phyloP scores from a whole-genome alignment of 2,888 invertebrate genomes.

The Eupithecia abbreviata region DNA sequence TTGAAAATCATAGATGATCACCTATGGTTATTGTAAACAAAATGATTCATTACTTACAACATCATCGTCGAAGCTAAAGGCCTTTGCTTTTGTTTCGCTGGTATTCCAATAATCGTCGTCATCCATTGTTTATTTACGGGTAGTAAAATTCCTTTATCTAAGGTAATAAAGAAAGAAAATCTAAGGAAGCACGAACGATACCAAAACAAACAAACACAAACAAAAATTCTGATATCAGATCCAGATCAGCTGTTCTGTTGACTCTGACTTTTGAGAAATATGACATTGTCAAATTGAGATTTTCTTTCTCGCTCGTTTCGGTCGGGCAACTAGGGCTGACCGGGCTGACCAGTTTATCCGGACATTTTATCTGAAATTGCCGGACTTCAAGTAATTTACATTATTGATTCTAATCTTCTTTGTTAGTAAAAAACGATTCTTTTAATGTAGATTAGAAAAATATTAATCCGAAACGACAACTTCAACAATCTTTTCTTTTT shows the following conservation, averaged over 20 bases:
- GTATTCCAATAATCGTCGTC: slow-evolving; percentile 91
- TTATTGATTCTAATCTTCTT: too few relatives aligned
- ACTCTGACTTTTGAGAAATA: background rate
- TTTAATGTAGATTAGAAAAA: background rate
- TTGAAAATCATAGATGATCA: too few relatives aligned
- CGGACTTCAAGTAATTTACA: background rate
- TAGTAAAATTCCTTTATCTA: background rate
- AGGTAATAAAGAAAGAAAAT: background rate
- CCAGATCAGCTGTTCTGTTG: background rate
- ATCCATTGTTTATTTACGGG: slow-evolving; percentile 44
- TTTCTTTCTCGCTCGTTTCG: background rate
- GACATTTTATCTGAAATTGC: background rate
- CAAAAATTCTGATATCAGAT: background rate
- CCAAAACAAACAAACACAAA: slow-evolving; percentile 1
- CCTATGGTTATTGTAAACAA: background rate
- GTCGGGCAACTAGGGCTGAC: background rate
- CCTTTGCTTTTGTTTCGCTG: slow-evolving; percentile 87
- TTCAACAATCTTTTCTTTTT: too few relatives aligned
- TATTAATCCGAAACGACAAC: too few relatives aligned
- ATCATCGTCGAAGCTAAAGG: slow-evolving; percentile 91
- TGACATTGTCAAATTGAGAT: background rate
- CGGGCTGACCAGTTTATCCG: background rate
- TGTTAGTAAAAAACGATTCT: too few relatives aligned
- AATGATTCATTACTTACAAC: slow-evolving; percentile 77
- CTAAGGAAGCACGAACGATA: background rate